phyloP scores from a whole-genome alignment of 2,888 invertebrate genomes.

The Coronaproctus castanopsis region DNA sequence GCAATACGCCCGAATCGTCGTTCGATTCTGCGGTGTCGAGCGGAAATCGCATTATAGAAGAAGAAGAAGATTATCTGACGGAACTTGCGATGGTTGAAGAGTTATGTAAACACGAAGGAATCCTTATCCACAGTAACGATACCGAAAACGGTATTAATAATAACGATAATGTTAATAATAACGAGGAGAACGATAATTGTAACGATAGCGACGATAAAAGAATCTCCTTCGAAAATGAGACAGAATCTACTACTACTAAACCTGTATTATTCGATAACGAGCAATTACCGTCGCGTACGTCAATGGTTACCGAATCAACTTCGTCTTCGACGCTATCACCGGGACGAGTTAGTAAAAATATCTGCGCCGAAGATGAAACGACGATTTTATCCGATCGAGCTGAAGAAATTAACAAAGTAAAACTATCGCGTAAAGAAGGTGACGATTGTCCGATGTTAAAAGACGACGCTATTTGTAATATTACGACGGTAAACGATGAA shows the following conservation, averaged over 20 bases:
- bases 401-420: background rate
- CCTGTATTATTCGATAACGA: no score
- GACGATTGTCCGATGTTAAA: conserved; percentile 3
- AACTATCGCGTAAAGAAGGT: background rate
- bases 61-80: background rate
- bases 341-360: background rate
- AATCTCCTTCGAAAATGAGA: no score
- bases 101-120: background rate
- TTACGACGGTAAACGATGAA: conserved; percentile 22
- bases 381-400: background rate
- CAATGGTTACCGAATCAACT: background rate
- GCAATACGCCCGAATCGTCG: background rate
- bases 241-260: background rate
- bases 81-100: background rate
- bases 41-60: no score
- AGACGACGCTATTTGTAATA: conserved; percentile 4
- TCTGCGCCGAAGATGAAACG: background rate
- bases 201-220: no score
- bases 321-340: background rate
- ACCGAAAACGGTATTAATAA: background rate
- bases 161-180: background rate
- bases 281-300: no score
- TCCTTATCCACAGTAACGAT: background rate
- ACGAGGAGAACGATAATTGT: no score
- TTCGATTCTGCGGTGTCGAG: no score